Evolutionary conservation across 2,888 invertebrate genomes (phyloP), one percentile per base, ranked within the genome.

Genomic region (Drosophila affinis): DNA sequence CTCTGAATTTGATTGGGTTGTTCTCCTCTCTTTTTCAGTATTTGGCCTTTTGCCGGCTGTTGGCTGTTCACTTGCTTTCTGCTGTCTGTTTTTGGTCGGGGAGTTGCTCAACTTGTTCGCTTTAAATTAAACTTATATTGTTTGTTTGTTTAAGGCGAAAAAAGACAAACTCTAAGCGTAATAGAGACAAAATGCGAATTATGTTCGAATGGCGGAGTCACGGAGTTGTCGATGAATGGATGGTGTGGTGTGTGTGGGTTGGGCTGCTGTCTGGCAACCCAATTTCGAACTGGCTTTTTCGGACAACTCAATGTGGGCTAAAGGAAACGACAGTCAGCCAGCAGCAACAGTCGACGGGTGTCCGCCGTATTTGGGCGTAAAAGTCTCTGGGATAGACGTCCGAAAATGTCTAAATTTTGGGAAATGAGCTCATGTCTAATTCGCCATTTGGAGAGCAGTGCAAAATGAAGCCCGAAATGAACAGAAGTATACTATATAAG

Each of bases 291-390:
- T 49, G 59, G 69, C 72, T 63, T 78, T 54, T 81, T 81, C 77
- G 84, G 81, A 53, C 75, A 76, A 61, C 71, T 73, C 47, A 48
- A 76, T 86, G 83, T 83, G 83, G 83, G 83, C 83, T 79, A 79
- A 86, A 83, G 83, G 83, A 86, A 83, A 82, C 70, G 69, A 21
- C 64, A 48, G 58, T 51, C 39, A 57, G 39, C 32, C 56, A 18
- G n/a, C 39, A 14, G 34, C 24, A 29, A 29, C 9, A 24, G 24
- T 24, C 24, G 29, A 29, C 29, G 29, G 29, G 9, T 29, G 29
- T 9, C n/a, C 39, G 63, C 69, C 81, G 60, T 76, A 83, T 86
- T 83, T 86, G 83, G 83, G 87, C 83, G 83, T 83, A 79, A 83
- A 83, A 83, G 81, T 72, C 75, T 56, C 48, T 54, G 55, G 62